Conservation (phyloP, 2,888 invertebrate genomes). For the Oscheius sp. region DNA sequence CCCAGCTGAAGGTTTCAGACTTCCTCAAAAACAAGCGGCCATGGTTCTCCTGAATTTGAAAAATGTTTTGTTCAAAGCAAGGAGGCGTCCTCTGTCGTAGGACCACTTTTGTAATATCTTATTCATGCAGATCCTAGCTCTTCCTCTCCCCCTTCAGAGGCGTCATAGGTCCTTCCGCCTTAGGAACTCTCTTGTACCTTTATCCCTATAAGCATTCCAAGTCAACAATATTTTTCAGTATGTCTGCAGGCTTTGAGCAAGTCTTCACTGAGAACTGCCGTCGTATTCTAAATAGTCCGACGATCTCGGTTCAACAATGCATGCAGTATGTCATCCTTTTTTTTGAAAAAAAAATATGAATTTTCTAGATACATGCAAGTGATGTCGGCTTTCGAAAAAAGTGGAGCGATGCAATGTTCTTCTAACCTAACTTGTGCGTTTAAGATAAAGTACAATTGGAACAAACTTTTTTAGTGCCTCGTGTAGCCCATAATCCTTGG, state of each 20-base stretch:
- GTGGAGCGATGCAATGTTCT: conserved; percentile 10
- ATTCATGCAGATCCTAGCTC: conserved; percentile 23
- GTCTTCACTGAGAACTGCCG: not conserved
- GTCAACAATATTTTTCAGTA: conserved; percentile 1
- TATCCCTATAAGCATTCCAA: too few species aligned
- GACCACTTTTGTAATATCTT: conserved; percentile 12
- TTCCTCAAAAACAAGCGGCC: not conserved
- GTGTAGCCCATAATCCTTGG: conserved; percentile 14
- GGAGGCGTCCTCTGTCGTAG: not conserved
- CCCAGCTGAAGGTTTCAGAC: not conserved
- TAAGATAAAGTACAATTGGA: not conserved
- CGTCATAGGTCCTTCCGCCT: conserved; percentile 12
- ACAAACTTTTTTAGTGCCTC: conserved; percentile 14
- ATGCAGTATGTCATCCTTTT: conserved; percentile 5
- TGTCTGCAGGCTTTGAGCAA: conserved; percentile 1
- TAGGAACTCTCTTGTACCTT: not conserved
- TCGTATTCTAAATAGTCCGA: not conserved
- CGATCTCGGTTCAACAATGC: conserved; percentile 1
- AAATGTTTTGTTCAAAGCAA: conserved; percentile 2
- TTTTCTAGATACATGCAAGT: conserved; percentile 12
- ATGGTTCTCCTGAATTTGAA: not conserved
- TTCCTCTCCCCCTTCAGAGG: conserved; percentile 14
- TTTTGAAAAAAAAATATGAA: not conserved
- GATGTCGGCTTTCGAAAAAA: conserved; percentile 5
- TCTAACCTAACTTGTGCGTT: conserved; percentile 17